A percentile compares a stretch with the other conserved stretches of the same genome.
Conservation (phyloP, 2,797 vertebrate species). For the Alca torda region DNA sequence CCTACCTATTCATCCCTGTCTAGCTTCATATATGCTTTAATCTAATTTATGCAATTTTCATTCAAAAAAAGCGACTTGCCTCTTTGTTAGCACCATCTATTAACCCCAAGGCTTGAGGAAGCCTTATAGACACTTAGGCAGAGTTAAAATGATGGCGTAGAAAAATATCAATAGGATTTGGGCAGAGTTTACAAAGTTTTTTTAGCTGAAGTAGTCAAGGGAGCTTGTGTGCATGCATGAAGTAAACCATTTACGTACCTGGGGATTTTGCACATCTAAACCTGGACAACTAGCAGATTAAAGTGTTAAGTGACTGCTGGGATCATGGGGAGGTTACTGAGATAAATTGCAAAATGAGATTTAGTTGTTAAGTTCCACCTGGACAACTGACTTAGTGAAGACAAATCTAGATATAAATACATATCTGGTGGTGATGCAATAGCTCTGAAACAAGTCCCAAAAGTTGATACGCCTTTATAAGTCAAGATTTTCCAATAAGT, state of each 20-base stretch:
- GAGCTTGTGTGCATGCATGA: fast-evolving
- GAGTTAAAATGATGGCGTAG: neutral
- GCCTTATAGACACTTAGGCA: neutral
- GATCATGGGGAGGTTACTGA: neutral
- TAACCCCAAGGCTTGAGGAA: neutral
- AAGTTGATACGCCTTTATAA: neutral
- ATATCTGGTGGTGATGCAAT: neutral
- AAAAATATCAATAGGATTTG: neutral
- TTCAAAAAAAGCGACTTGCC: neutral
- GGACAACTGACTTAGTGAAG: neutral
- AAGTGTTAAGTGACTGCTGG: neutral
- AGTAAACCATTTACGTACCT: neutral
- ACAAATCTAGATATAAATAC: neutral
- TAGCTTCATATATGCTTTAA: neutral
- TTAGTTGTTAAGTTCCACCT: neutral
- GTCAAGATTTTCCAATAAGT: neutral
- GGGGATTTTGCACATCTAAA: neutral
- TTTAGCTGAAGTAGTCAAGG: neutral
- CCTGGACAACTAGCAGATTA: neutral
- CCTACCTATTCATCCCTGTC: neutral
- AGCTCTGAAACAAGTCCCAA: neutral
- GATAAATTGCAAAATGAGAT: neutral
- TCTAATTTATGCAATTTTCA: neutral
- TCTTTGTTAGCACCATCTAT: neutral
- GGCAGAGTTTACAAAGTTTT: neutral